Evolutionary conservation across 2,888 invertebrate genomes (phyloP).

Genomic region (Platycheirus rosarum): DNA sequence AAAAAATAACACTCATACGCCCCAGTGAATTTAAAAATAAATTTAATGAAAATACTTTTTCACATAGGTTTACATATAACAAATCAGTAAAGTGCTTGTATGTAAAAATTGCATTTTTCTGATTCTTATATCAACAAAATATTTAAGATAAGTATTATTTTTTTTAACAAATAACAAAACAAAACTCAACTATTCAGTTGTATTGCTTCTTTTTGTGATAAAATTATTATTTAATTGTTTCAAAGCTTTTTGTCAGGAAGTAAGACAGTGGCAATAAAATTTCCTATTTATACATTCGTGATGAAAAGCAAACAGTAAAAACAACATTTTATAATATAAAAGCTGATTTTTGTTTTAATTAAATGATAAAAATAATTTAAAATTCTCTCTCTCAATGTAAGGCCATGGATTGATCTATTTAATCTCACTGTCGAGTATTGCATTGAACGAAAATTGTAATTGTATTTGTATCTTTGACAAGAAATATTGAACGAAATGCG

Average conservation of each 20-base stretch:
- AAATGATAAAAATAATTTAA: slow-evolving; percentile 39
- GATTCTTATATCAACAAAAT: no score
- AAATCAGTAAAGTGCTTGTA: no score
- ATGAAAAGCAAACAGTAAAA: slow-evolving; percentile 24
- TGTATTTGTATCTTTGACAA: slow-evolving; percentile 48
- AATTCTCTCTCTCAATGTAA: slow-evolving; percentile 68
- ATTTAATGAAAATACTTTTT: no score
- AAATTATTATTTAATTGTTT: no score
- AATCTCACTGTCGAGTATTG: slow-evolving; percentile 43
- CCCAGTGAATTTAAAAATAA: no score
- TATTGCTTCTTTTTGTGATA: no score
- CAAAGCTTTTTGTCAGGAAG: slow-evolving; percentile 44
- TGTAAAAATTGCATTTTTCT: no score
- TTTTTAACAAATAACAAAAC: no score
- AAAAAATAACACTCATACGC: no score
- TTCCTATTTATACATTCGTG: slow-evolving; percentile 33
- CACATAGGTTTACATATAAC: no score
- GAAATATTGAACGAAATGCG: slow-evolving; percentile 26
- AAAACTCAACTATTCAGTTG: no score
- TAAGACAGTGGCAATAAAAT: slow-evolving; percentile 36
- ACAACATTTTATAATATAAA: slow-evolving; percentile 35
- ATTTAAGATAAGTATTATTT: no score
- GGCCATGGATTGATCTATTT: slow-evolving; percentile 65
- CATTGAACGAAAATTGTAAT: slow-evolving; percentile 40
- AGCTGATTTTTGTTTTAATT: slow-evolving; percentile 35